Evolutionary conservation across 2,888 invertebrate genomes (phyloP), one percentile per base, ranked within the genome.

Genomic region (Drosophila robusta): DNA sequence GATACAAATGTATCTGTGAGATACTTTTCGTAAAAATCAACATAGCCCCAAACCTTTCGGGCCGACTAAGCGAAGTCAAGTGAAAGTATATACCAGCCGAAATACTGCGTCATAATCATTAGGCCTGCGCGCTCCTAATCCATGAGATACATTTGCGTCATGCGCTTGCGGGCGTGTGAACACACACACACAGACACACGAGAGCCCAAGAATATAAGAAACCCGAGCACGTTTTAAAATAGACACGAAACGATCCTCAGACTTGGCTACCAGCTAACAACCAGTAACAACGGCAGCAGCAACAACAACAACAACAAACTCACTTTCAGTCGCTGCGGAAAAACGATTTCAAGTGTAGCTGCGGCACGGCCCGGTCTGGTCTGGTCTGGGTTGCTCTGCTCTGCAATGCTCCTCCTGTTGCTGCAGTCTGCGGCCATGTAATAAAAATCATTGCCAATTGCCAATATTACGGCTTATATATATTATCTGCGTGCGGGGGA

Each of bases 401-500:
- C 47, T 26, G 24, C 8, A 8, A 8, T 26, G 46, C 39, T 24
- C 39, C 42, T 52, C 22, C 9, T 34, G 34, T 34, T 34, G 34
- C 34, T 12, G 34, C 34, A 34, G 50, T 54, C 64, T 63, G 62
- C 58, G 74, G 68, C 68, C 73, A 68, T 77, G 85, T 89, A 85
- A 89, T 86, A 87, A 87, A 83, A 89, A 84, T 87, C 89, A 89
- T 89, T 86, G 89, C 75, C 89, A 86, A 89, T 87, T 88, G 86
- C 75, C 89, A 72, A 87, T 89, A 87, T 89, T 89, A 82, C 77
- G 86, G 81, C 88, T 88, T 77, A 79, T 75, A 80, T 87, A 85
- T 85, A 87, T 87, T 82, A 85, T 54, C 78, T 80, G 80, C 78
- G 77, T 87, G 85, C 78, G 73, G 76, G 81, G 69, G 70, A 80